Evolutionary conservation across 2,888 invertebrate genomes (phyloP), one percentile per base, ranked within the genome.

Genomic region (Drosophila histrio): DNA sequence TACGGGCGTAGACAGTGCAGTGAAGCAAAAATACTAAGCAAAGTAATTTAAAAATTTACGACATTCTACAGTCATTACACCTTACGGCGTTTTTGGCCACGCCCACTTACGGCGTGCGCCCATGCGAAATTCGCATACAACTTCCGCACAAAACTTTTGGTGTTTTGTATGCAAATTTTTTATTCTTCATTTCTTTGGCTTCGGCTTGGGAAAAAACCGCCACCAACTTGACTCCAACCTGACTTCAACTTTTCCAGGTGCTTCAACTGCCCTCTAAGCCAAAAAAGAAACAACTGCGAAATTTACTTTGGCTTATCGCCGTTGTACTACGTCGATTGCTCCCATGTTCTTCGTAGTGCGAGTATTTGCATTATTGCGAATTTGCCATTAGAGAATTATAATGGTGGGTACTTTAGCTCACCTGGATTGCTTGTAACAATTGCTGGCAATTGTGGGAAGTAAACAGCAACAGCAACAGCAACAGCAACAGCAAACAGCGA

Each of bases 21-120:
- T 22, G 34, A 13, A 36, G 58, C 71, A 47, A 11, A 34, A 24
- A 34, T 19, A 75, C 65, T 79, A 85, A 62, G 53, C 50, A 67
- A 72, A 76, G 82, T 66, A 86, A 83, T 83, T 83, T 88, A 53
- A 73, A 75, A 83, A 83, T 88, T 82, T 83, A 83, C 82, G 88
- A 88, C 82, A 88, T 88, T 83, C 82, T 71, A 76, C 71, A 86
- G 73, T 79, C 87, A 83, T 83, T 83, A 88, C 88, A 87, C 83
- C 86, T 86, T 72, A 81, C 82, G 72, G 58, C 64, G 57, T 56
- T 58, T 54, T 38, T 21, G 36, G 60, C 53, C 82, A 85, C 79
- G 83, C 81, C 86, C 60, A 46, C 7, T 61, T 71, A 46, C 44
- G 66, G 64, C 58, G 49, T 77, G 58, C 85, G 85, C 82, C 84